These are phyloP conservation scores for Merluccius polli DNA, from an alignment of 2,797 vertebrate genomes.

Conservation along the genomic window DNA sequence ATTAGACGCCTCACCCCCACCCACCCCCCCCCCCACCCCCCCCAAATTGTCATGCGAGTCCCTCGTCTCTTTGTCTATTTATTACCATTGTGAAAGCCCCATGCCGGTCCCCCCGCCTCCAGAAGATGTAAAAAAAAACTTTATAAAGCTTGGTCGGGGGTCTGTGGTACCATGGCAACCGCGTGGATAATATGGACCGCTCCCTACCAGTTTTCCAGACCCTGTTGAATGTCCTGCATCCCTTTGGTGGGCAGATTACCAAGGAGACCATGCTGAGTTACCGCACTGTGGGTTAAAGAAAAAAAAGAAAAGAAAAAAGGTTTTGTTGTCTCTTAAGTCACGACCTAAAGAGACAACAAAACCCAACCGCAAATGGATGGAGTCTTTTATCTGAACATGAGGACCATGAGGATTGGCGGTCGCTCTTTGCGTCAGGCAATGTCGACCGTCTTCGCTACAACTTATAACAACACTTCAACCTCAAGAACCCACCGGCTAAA, in stretches of 20 bases:
- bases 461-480: not conserved
- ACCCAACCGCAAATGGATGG: not conserved
- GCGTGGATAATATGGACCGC: conserved; percentile 36
- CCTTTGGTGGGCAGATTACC: conserved; percentile 9
- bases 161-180: conserved; percentile 60
- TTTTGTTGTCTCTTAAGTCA: not conserved
- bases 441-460: not conserved
- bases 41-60: conserved; percentile 43
- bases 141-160: conserved; percentile 37
- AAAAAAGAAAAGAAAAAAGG: not conserved
- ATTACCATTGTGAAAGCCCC: conserved; percentile 51
- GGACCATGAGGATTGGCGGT: not conserved
- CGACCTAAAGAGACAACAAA: not conserved
- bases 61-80: conserved; percentile 52
- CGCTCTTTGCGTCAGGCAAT: too few species aligned
- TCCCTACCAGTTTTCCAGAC: conserved; percentile 30
- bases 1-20: conserved; percentile 13
- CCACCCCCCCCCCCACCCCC: conserved; percentile 25
- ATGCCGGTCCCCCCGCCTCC: conserved; percentile 30
- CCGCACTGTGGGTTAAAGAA: not conserved
- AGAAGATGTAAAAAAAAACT: conserved; percentile 48
- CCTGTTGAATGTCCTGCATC: conserved; percentile 9
- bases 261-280: not conserved
- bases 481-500: not conserved
- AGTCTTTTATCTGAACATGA: not conserved